Percentiles rank a stretch among this genome's conserved stretches.
Conservation (phyloP, 2,797 vertebrate species). For the Chloroceryle amazona region DNA sequence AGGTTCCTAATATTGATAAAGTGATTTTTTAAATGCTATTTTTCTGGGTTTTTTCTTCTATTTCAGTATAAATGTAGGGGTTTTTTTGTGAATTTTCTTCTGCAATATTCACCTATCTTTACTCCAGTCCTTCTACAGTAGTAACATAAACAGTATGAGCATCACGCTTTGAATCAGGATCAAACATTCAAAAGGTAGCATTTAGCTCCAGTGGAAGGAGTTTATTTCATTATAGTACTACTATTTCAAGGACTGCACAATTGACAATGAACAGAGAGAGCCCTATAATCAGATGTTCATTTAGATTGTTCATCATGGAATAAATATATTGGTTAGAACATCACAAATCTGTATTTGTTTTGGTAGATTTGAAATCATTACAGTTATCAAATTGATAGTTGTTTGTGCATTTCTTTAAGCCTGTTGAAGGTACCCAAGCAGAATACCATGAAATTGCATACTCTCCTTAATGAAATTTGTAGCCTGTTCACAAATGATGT, state of each 20-base stretch:
- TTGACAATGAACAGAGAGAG: conserved; percentile 17
- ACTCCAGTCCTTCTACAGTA: not conserved
- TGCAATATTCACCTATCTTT: not conserved
- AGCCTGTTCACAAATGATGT: conserved; percentile 43
- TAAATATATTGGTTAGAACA: conserved; percentile 64
- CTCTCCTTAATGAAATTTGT: conserved; percentile 60
- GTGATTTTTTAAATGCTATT: not conserved
- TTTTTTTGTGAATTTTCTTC: not conserved
- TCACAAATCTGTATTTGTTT: conserved; percentile 62
- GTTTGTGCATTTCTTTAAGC: conserved; percentile 64
- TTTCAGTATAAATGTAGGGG: not conserved
- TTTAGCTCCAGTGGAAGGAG: not conserved
- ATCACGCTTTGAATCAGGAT: not conserved
- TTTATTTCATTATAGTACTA: conserved; percentile 7
- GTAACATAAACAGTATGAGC: not conserved
- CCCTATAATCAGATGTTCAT: conserved; percentile 48
- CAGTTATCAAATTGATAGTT: conserved; percentile 65
- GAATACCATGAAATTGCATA: conserved; percentile 76
- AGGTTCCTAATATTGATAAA: not conserved
- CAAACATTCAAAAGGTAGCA: not conserved
- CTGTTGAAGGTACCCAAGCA: conserved; percentile 56
- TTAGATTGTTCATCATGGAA: conserved; percentile 43
- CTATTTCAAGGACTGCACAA: conserved; percentile 38
- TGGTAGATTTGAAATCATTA: conserved; percentile 68
- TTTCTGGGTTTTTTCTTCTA: not conserved